These are phyloP conservation scores for Cladopsammia gracilis DNA, from an alignment of 64 coral and sea anemone genomes.

Conservation along the genomic window DNA sequence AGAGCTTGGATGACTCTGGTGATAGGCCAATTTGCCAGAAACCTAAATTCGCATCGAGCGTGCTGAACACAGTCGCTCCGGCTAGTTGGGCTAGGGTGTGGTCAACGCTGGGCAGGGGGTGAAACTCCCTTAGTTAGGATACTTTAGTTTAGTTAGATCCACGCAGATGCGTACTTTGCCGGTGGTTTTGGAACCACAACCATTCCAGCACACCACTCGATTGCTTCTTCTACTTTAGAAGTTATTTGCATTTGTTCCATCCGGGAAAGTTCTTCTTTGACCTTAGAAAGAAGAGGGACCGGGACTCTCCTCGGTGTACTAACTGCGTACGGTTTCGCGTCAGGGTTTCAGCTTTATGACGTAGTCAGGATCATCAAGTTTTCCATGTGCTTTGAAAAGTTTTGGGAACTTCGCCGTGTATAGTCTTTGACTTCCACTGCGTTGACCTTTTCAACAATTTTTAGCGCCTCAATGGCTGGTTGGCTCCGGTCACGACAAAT, in stretches of 20 bases:
- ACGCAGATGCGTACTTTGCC: no score
- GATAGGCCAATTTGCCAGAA: constrained; percentile 19
- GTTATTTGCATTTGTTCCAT: no score
- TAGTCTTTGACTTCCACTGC: not conserved
- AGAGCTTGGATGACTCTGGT: not conserved
- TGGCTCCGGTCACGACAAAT: not conserved
- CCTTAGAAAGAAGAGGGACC: no score
- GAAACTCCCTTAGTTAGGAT: constrained; percentile 10
- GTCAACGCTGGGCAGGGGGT: not conserved
- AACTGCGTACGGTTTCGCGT: no score
- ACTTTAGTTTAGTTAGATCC: not conserved
- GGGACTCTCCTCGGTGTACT: no score
- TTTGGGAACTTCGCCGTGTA: no score
- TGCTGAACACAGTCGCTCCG: not conserved
- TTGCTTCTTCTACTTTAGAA: not conserved
- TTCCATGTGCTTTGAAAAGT: no score
- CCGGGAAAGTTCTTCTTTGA: no score
- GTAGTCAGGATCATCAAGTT: no score
- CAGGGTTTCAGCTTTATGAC: no score
- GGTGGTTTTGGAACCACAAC: no score
- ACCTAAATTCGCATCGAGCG: not conserved
- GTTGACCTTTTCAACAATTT: not conserved
- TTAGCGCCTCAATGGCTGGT: not conserved
- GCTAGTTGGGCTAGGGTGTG: not conserved
- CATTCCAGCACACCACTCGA: no score